Base-by-base conservation (phyloP, 2,888 invertebrate species). In the Eueremaeus valkanovi region DNA sequence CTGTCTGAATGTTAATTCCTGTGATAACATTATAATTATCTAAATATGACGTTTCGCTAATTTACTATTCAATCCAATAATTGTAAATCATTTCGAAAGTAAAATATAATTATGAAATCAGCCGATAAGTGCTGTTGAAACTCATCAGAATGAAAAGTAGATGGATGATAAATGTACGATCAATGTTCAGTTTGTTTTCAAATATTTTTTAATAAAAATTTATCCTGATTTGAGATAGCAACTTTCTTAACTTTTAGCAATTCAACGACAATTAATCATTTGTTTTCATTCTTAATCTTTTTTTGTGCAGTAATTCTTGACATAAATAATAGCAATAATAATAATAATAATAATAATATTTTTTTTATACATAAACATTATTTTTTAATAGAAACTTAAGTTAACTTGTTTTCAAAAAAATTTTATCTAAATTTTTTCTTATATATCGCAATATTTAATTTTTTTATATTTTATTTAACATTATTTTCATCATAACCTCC, bases 331-430 rank as follows among this genome's bases (percentile, higher is more conserved):
- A 16, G 58, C 27, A 58, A 29, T 24, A 58, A 24, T 24, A 5
- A 16, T 58, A 13, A 24, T 29, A 24, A 24, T 11, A 27, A 51
- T 51, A 51, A 51, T 51, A 24, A 58, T 58, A 24, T 24, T 24
- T 24, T 58, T 18, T 45, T 18, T 45, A 18, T 45, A 45, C n/a
- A 58, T 58, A 29, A 58, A 58, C 58, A 58, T 58, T 58, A 58
- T 58, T 24, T 58, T 29, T 58, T 58, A 58, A 58, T 58, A 58
- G 24, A 58, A 58, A 58, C 58, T 24, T 58, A 58, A 58, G 58
- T 58, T 58, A 58, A 58, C 58, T 51, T 6, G 6, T 51, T 51
- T 51, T 51, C n/a, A n/a, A n/a, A 9, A 18, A 51, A 51, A 51
- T 51, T 6, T 51, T 21, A 51, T 51, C 51, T 51, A 51, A 51